These are phyloP conservation scores for Agrotis segetum DNA, from an alignment of 2,888 invertebrate genomes.

Conservation along the genomic window DNA sequence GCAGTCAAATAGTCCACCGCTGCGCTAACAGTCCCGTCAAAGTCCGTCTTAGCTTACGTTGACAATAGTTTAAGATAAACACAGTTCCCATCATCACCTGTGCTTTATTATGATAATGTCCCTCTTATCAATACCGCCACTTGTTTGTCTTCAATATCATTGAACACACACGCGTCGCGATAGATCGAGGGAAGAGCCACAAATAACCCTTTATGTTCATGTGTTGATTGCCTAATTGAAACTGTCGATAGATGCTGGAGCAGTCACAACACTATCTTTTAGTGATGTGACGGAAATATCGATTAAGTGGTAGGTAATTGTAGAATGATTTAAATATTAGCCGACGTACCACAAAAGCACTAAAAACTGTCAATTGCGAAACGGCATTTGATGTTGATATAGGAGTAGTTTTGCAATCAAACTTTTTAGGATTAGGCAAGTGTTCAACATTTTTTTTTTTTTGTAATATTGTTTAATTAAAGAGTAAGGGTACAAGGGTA, in stretches of 20 bases:
- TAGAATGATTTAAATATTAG: no score
- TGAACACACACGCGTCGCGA: constrained; percentile 54
- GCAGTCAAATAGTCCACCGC: no score
- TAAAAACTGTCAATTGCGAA: no score
- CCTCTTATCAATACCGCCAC: constrained; percentile 57
- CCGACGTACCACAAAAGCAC: no score
- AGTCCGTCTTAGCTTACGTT: no score
- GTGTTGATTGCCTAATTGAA: constrained; percentile 40
- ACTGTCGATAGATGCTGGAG: constrained; percentile 16
- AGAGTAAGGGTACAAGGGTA: no score
- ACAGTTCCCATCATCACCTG: constrained; percentile 28
- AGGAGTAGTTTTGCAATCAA: no score
- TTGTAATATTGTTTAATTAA: no score
- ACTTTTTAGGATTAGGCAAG: no score
- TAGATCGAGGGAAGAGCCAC: constrained; percentile 25
- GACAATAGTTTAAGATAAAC: constrained; percentile 10
- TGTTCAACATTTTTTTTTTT: no score
- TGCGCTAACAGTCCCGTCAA: no score
- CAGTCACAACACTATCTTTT: not conserved
- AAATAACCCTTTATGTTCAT: constrained; percentile 34
- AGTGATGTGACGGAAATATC: not conserved
- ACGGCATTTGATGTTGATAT: no score
- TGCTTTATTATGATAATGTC: constrained; percentile 60
- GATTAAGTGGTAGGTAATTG: not conserved
- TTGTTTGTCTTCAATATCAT: constrained; percentile 66